Evolutionary conservation across 2,113 vertebrate species (phyloP), one percentile per base, ranked within the genome.

Genomic region (Varanus salvator): DNA sequence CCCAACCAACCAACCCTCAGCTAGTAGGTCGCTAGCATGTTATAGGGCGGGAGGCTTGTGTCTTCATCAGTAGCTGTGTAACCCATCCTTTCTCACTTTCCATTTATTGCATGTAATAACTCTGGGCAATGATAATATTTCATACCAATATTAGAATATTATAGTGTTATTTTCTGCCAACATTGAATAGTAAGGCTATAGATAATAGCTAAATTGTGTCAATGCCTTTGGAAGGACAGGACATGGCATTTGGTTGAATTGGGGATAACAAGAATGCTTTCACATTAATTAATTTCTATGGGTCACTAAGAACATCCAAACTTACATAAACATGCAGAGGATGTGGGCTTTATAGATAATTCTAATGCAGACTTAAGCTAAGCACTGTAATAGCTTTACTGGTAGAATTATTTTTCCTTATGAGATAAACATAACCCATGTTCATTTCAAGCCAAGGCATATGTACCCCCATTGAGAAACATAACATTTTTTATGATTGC

Each of bases 241-340:
- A 29, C 9, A 19, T 76, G 23, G 29, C 23, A 85, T 60, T 86
- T 50, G n/a, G 34, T 14, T 34, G 60, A 86, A 75, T 60, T 60
- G n/a, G 71, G n/a, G 84, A 52, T 75, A 75, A 27, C 27, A 52
- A 44, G 57, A 71, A 27, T 85, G 52, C 19, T 86, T 86, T 60
- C 52, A 60, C 25, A 86, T 86, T 86, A 34, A 86, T 85, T 85
- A 71, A 72, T 57, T 57, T 71, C 15, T 66, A 84, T 50, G 12
- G 14, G 6, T 15, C 29, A 50, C 52, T 85, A 72, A 72, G 38
- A 27, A 52, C 27, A 85, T 85, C 29, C 29, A n/a, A 31, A 21
- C 31, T 52, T 85, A 54, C 50, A 72, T 74, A 34, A 85, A 74
- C 68, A 44, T 85, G 48, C 34, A 9, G 29, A 71, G 38, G 27